Evolutionary conservation across 2,797 vertebrate genomes (phyloP), one percentile per base, ranked within the genome.

Genomic region (Nannoperca obscura): DNA sequence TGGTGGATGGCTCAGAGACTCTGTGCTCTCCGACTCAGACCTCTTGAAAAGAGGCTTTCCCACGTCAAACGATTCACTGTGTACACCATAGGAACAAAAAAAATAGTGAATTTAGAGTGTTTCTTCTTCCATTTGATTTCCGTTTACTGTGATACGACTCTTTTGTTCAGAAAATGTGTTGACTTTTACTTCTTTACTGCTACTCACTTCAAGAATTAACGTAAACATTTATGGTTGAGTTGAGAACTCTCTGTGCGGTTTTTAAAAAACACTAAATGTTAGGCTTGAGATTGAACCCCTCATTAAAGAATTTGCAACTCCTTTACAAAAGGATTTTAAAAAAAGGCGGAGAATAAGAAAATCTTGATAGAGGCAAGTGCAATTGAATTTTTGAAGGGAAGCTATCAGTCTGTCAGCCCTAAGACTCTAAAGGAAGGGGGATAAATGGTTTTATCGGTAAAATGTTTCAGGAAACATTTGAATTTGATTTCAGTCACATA

Each of bases 371-470:
- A 99, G 98, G 97, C 97, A 99, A 97, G 98, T 99, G 97, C 98
- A 99, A 99, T 99, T 97, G 94, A 95, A 96, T 97, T 96, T 97
- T 95, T 97, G 97, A 98, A 96, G 97, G 97, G 97, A 97, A 97
- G 96, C 96, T 96, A 97, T 97, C 95, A 99, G 98, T 99, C 98
- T 97, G 96, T 97, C 94, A 95, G 96, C 98, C 98, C 98, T 97
- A 95, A 95, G 98, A 99, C 98, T 99, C 98, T 99, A 99, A 99
- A 99, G 96, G 95, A 97, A 97, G 94, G 97, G 97, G 96, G 96
- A 96, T 96, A 96, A 93, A 89, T 92, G 86, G 88, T 88, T 91
- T 88, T 81, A 91, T 87, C 89, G 88, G 89, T 88, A 95, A 95
- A 93, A 91, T 89, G 88, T 90, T 90, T 86, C 65, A 81, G 75